Evolutionary conservation across 2,113 vertebrate genomes (phyloP), one percentile per base, ranked within the genome.

Genomic region (Glaucomys volans): DNA sequence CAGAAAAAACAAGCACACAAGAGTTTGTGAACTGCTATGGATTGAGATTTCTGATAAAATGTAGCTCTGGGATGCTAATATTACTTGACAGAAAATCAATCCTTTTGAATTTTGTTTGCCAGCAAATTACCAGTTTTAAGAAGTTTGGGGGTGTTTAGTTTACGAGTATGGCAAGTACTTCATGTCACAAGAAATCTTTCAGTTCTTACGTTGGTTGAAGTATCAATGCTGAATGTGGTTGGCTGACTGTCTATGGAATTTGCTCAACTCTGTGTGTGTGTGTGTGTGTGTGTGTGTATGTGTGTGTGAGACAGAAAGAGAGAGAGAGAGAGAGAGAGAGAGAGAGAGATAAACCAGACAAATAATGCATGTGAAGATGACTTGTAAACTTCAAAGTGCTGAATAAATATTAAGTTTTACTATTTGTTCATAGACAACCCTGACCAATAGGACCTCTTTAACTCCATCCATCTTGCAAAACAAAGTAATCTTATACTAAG

Each of bases 51-150:
- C n/a, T 94, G 74, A 42, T 96, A 94, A 0, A 95, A 81, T 95
- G 97, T 98, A 95, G 54, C 12, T 94, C 76, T 94, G 59, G 94
- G 84, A 44, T 74, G 86, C 74, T 92, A 97, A 97, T 26, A 92
- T 80, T 95, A 44, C 96, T 92, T 84, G 88, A 97, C 84, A 95
- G 96, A 97, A 98, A 98, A 98, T 98, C 75, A 96, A 97, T 98
- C 82, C 24, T 97, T 97, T 98, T 96, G 87, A 97, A 32, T 96
- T 85, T 92, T 97, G 90, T 90, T 94, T 67, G 40, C 87, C 91
- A 84, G 81, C 40, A 97, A 97, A 96, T 59, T 50, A 95, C 57
- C 66, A 90, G 71, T 95, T 96, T 94, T 87, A 85, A 94, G 88
- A 35, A 86, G 77, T 67, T 86, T 91, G 85, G 47, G 50, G 59